Conservation (phyloP, 2,113 vertebrate species). For the Corythoichthys haematopterus region DNA sequence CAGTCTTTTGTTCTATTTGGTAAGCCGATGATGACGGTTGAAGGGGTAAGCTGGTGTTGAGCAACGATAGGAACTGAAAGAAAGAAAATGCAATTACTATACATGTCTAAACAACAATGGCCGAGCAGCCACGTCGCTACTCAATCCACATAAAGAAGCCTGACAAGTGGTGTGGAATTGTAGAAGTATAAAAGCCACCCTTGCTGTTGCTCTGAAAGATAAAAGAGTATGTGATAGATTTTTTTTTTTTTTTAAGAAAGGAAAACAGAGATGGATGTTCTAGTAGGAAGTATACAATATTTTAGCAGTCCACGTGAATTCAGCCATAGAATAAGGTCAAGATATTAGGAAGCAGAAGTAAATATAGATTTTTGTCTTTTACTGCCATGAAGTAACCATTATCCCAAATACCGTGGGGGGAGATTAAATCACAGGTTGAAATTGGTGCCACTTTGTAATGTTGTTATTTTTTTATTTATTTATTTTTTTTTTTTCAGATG, state of each 20-base stretch:
- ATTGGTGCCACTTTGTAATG: not conserved
- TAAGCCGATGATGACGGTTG: slow-evolving; percentile 53
- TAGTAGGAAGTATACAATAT: slow-evolving; percentile 1
- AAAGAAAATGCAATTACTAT: slow-evolving; percentile 64
- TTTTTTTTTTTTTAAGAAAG: not conserved
- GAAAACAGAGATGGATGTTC: slow-evolving; percentile 19
- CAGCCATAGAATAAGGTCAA: not conserved
- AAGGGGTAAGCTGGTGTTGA: slow-evolving; percentile 42
- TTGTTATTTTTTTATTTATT: too few relatives aligned
- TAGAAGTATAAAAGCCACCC: slow-evolving; percentile 47
- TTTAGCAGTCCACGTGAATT: slow-evolving; percentile 4
- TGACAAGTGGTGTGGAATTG: slow-evolving; percentile 49
- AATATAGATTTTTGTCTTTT: slow-evolving; percentile 8
- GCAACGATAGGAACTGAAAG: slow-evolving; percentile 53
- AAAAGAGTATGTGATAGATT: slow-evolving; percentile 14
- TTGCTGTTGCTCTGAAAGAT: slow-evolving; percentile 35
- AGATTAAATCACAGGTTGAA: not conserved
- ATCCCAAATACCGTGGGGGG: not conserved
- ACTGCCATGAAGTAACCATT: not conserved
- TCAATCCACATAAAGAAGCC: slow-evolving; percentile 45
- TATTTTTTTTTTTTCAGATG: not conserved
- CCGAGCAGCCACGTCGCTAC: slow-evolving; percentile 50
- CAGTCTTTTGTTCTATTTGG: slow-evolving; percentile 53
- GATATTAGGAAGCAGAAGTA: slow-evolving; percentile 8
- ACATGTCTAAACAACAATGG: slow-evolving; percentile 60